Evolutionary conservation across 2,888 invertebrate genomes (phyloP).

Genomic region (Diloba caeruleocephala): DNA sequence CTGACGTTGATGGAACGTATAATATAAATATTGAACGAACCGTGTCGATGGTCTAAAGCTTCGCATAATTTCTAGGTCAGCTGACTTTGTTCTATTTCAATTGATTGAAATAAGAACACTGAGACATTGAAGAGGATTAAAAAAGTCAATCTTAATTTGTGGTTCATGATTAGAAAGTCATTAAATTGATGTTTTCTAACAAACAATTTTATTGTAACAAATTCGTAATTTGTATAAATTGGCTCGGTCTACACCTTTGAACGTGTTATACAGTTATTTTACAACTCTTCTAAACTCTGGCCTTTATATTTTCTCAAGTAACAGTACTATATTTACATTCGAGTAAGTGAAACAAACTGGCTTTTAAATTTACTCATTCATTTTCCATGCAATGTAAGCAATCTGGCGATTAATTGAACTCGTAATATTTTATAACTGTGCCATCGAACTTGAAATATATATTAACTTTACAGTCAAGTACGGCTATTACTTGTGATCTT

Average conservation of each 20-base stretch:
- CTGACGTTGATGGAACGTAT: conserved; percentile 58
- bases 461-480: no score
- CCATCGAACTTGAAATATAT: background rate
- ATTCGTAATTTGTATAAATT: conserved; percentile 14
- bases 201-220: conserved; percentile 7
- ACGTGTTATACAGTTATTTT: conserved; percentile 28
- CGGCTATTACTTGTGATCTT: no score
- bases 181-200: background rate
- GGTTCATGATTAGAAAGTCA: conserved; percentile 6
- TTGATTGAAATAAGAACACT: conserved; percentile 6
- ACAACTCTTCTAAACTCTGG: conserved; percentile 4
- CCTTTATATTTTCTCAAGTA: conserved; percentile 7
- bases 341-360: conserved; percentile 13
- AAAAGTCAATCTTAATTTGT: background rate
- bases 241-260: conserved; percentile 13
- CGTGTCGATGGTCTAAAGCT: conserved; percentile 43
- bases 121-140: background rate
- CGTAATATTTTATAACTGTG: conserved; percentile 10
- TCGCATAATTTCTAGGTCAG: conserved; percentile 47
- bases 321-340: conserved; percentile 3
- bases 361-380: conserved; percentile 21
- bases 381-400: conserved; percentile 3
- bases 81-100: conserved; percentile 18
- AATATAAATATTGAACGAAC: conserved; percentile 49
- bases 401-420: conserved; percentile 1